phyloP scores from a whole-genome alignment of 2,888 invertebrate genomes.

The Drosophila melanosoma region DNA sequence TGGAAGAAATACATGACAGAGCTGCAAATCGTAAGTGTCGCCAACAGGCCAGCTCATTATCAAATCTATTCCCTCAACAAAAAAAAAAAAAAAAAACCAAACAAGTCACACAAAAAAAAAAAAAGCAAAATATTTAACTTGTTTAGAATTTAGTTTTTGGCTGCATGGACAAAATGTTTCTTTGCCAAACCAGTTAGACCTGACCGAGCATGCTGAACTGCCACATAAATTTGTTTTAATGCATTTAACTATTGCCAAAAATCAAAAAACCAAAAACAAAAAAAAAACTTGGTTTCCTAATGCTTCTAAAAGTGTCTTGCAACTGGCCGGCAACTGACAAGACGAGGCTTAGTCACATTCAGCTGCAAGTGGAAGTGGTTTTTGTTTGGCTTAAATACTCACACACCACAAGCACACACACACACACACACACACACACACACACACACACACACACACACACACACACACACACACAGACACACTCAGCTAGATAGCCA shows the following conservation, averaged over 20 bases:
- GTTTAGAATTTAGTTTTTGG: slow-evolving; percentile 60
- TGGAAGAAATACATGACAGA: slow-evolving; percentile 98
- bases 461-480: slow-evolving; percentile 15
- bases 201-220: slow-evolving; percentile 22
- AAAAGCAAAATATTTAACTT: slow-evolving; percentile 52
- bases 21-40: slow-evolving; percentile 92
- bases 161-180: slow-evolving; percentile 34
- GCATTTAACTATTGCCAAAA: slow-evolving; percentile 60
- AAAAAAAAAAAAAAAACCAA: slow-evolving; percentile 10
- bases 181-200: slow-evolving; percentile 72
- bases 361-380: slow-evolving; percentile 61
- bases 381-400: slow-evolving; percentile 24
- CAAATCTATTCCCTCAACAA: slow-evolving; percentile 51
- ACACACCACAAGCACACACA: slow-evolving; percentile 17
- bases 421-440: slow-evolving; percentile 7
- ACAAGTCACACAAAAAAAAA: slow-evolving; percentile 14
- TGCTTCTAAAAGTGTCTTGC: slow-evolving; percentile 73
- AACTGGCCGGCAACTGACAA: slow-evolving; percentile 60
- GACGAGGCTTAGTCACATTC: slow-evolving; percentile 24
- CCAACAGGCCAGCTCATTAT: slow-evolving; percentile 30
- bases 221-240: slow-evolving; percentile 56
- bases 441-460: slow-evolving; percentile 6
- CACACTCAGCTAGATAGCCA: slow-evolving; percentile 13
- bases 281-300: slow-evolving; percentile 47
- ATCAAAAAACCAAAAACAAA: slow-evolving; percentile 44